A percentile compares a stretch with the other conserved stretches of the same genome.
Evolutionary conservation across 2,888 invertebrate species (phyloP).

Genomic region (Hirtodrosophila alboralis): DNA sequence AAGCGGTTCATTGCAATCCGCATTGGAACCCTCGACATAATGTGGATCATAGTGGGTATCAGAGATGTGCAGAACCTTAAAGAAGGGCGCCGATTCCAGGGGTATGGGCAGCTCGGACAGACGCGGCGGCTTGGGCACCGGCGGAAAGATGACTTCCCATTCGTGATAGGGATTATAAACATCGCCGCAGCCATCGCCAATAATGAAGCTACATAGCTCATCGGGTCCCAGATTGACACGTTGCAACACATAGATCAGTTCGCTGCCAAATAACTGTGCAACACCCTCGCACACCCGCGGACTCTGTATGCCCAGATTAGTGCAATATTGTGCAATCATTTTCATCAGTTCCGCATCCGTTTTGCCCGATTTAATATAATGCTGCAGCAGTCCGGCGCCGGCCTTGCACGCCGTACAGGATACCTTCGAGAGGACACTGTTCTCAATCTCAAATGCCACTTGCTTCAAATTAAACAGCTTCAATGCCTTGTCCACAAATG

Average conservation of each 20-base stretch:
- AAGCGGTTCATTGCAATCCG: conserved; percentile 95
- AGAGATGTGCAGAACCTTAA: conserved; percentile 97
- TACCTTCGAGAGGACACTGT: conserved; percentile 95
- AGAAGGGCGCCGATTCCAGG: conserved; percentile 90
- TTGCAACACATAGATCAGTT: conserved; percentile 91
- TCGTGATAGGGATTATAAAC: conserved; percentile 95
- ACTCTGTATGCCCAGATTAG: conserved; percentile 93
- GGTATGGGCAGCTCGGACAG: conserved; percentile 87
- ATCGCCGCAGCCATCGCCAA: conserved; percentile 96
- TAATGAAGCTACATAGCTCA: conserved; percentile 96
- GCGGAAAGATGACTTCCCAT: conserved; percentile 95
- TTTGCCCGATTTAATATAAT: conserved; percentile 93
- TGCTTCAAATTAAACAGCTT: conserved; percentile 93
- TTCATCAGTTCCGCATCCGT: conserved; percentile 93
- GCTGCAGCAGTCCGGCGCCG: conserved; percentile 91
- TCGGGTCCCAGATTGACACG: conserved; percentile 92
- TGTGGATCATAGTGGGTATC: conserved; percentile 98
- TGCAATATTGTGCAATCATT: conserved; percentile 94
- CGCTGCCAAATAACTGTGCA: conserved; percentile 91
- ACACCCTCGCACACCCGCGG: conserved; percentile 95
- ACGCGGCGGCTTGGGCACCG: conserved; percentile 92
- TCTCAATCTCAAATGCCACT: conserved; percentile 94
- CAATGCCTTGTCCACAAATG: conserved; percentile 92
- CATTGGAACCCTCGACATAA: conserved; percentile 95
- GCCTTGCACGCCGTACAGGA: conserved; percentile 96